Conservation (phyloP, 2,113 vertebrate genomes). For the Rutilus rutilus region DNA sequence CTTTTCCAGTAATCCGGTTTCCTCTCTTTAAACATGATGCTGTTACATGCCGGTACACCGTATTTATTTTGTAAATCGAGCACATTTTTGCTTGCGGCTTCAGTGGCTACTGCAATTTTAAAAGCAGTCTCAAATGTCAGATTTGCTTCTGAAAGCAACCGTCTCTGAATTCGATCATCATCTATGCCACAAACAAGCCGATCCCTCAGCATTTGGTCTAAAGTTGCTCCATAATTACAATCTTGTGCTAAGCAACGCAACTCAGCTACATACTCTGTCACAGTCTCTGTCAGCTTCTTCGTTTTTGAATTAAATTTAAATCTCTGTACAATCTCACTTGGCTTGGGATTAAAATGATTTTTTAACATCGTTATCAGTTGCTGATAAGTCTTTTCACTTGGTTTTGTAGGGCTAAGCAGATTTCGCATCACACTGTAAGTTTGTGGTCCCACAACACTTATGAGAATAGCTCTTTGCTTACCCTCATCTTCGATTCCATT, state of each 20-base stretch:
- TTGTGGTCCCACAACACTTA: constrained; percentile 3
- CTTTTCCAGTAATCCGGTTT: background rate
- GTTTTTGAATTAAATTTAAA: background rate
- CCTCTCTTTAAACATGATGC: background rate
- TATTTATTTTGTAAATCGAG: background rate
- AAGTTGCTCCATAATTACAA: constrained; percentile 29
- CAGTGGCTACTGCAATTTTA: background rate
- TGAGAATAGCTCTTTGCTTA: too few species aligned
- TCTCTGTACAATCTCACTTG: constrained; percentile 33
- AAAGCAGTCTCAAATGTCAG: background rate
- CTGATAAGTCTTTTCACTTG: constrained; percentile 11
- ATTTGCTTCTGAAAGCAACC: background rate
- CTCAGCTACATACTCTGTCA: constrained; percentile 2
- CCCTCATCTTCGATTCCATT: too few species aligned
- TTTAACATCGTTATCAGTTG: background rate
- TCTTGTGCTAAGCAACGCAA: background rate
- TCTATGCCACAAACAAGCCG: background rate
- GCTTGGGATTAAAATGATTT: constrained; percentile 16
- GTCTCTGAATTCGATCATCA: background rate
- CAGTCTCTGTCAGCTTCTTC: background rate
- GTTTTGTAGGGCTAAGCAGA: constrained; percentile 22
- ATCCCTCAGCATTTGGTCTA: background rate
- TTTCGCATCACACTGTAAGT: constrained; percentile 31
- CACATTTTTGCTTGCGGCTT: background rate
- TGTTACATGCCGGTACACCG: background rate